These are phyloP conservation scores for Epirrhoe alternata DNA, from an alignment of 2,888 invertebrate genomes.

Conservation along the genomic window DNA sequence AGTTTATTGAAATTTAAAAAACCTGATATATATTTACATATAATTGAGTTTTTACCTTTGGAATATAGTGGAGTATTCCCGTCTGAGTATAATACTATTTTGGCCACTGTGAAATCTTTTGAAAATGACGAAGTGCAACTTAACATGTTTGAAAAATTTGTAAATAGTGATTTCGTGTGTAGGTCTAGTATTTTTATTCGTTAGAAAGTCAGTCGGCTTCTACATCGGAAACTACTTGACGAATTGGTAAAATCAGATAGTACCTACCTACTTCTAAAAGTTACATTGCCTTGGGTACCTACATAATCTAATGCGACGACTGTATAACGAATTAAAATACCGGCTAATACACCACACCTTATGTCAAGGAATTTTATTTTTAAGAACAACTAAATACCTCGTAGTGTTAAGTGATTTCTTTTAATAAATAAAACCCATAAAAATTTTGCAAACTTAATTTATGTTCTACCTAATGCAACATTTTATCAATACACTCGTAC, in stretches of 20 bases:
- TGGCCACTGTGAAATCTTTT: conserved; percentile 21
- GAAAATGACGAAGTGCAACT: conserved; percentile 29
- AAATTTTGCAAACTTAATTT: conserved; percentile 76
- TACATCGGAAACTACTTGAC: too few relatives aligned
- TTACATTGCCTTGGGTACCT: too few relatives aligned
- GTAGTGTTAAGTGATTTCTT: not conserved
- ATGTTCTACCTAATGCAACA: conserved; percentile 78
- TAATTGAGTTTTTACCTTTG: conserved; percentile 27
- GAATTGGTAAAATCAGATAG: too few relatives aligned
- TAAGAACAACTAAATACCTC: too few relatives aligned
- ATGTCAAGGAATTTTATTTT: too few relatives aligned
- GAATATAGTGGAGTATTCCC: conserved; percentile 15
- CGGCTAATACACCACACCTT: too few relatives aligned
- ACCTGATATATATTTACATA: conserved; percentile 25
- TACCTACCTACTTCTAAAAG: too few relatives aligned
- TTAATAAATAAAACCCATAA: conserved; percentile 30
- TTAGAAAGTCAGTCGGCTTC: too few relatives aligned
- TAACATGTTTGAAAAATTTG: conserved; percentile 33
- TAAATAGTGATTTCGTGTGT: conserved; percentile 26
- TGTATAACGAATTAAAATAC: too few relatives aligned
- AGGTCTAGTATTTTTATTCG: not conserved
- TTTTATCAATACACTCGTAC: conserved; percentile 67
- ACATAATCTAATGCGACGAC: too few relatives aligned
- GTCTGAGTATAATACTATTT: conserved; percentile 17
- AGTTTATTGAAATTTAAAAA: conserved; percentile 24